These are phyloP conservation scores for Brachionus asplanchnoidis DNA, from an alignment of 1,140 invertebrate genomes.

Conservation along the genomic window DNA sequence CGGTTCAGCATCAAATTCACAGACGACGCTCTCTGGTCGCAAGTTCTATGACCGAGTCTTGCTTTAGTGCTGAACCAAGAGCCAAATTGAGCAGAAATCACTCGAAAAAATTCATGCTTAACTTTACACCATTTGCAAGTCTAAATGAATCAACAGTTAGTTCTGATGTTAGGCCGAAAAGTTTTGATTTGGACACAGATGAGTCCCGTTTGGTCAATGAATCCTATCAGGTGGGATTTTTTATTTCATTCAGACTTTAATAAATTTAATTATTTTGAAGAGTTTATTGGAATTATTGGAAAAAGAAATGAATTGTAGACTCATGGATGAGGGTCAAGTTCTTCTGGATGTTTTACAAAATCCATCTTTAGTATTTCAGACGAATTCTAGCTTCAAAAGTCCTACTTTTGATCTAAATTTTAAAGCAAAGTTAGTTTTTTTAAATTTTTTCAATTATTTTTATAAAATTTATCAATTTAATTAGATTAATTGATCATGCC, in stretches of 20 bases:
- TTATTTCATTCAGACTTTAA: neutral
- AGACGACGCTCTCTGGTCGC: neutral
- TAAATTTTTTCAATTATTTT: neutral
- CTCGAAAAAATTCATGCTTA: neutral
- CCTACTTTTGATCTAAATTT: neutral
- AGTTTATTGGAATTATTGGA: conserved; percentile 84
- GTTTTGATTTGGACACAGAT: neutral
- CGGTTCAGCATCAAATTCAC: neutral
- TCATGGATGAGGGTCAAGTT: conserved; percentile 88
- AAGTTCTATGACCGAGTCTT: neutral
- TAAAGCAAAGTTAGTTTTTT: neutral
- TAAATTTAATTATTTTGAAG: neutral
- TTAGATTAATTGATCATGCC: conserved; percentile 18
- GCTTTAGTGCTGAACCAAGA: neutral
- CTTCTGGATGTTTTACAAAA: conserved; percentile 93
- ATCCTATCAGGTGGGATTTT: conserved; percentile 55
- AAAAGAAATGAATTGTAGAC: conserved; percentile 84
- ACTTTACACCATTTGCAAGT: neutral
- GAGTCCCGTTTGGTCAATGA: neutral
- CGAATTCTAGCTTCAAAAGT: neutral
- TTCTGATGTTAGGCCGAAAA: neutral
- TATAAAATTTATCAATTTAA: neutral
- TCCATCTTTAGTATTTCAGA: conserved; percentile 58
- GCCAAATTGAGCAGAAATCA: neutral
- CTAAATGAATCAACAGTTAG: neutral